These are phyloP conservation scores for Aphidius colemani DNA, from an alignment of 2,888 invertebrate species.

Conservation along the genomic window DNA sequence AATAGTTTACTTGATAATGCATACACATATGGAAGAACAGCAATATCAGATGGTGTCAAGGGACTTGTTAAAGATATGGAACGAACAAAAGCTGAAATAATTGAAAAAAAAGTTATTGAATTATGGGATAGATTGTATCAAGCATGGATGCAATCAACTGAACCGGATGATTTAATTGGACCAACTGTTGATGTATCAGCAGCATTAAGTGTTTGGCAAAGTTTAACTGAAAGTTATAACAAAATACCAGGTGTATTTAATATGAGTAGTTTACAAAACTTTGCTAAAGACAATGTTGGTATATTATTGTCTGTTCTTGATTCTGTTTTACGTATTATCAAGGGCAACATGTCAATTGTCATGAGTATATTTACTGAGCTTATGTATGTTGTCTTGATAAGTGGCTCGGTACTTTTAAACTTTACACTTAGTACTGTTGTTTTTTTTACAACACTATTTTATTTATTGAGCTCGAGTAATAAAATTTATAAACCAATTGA, in stretches of 20 bases:
- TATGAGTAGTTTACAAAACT: conserved; percentile 74
- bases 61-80: conserved; percentile 81
- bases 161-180: conserved; percentile 64
- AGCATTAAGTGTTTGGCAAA: conserved; percentile 75
- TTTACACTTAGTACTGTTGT: conserved; percentile 88
- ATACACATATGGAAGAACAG: conserved; percentile 89
- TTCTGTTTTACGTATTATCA: conserved; percentile 87
- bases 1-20: conserved; percentile 92
- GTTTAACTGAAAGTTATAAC: conserved; percentile 72
- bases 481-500: conserved; percentile 92
- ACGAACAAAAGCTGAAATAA: conserved; percentile 76
- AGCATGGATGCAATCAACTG: conserved; percentile 81
- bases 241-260: conserved; percentile 76
- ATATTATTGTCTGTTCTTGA: conserved; percentile 85
- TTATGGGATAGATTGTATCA: conserved; percentile 94
- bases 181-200: conserved; percentile 77
- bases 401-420: conserved; percentile 88
- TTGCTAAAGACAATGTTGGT: conserved; percentile 89
- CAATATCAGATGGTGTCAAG: conserved; percentile 84
- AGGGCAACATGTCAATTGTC: conserved; percentile 87
- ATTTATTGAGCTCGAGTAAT: conserved; percentile 85
- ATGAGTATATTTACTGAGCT: conserved; percentile 85
- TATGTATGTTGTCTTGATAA: conserved; percentile 83
- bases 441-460: conserved; percentile 95
- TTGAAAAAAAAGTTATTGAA: conserved; percentile 88